phyloP scores from a whole-genome alignment of 2,113 vertebrate species.

The Corythornis vintsioides region DNA sequence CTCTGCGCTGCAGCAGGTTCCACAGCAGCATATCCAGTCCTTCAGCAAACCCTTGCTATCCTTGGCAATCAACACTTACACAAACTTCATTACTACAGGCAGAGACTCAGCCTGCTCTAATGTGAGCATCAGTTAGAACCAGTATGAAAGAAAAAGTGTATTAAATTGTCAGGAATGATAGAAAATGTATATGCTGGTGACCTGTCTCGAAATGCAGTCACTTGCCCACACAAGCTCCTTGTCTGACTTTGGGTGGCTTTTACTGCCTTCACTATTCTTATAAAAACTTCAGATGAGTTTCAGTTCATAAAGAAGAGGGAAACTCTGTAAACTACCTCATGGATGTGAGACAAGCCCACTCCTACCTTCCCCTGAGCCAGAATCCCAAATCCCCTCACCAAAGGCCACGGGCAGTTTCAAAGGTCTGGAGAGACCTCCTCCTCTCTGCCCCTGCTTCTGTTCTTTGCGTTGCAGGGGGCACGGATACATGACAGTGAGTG shows the following conservation, averaged over 20 bases:
- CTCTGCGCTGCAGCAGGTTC: accelerated
- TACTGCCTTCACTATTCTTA: not conserved
- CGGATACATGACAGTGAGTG: accelerated
- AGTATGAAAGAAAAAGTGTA: not conserved
- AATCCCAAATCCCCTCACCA: not conserved
- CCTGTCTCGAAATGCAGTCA: not conserved
- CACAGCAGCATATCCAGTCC: not conserved
- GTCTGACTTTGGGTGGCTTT: slow-evolving; percentile 8
- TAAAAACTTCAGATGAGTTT: not conserved
- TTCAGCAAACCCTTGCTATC: not conserved
- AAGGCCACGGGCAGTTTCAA: not conserved
- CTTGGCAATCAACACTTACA: not conserved
- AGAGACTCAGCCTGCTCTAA: not conserved
- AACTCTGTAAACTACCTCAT: not conserved
- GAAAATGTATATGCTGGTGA: not conserved
- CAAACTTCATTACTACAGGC: not conserved
- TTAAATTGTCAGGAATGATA: not conserved
- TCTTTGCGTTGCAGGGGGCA: not conserved
- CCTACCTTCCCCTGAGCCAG: not conserved
- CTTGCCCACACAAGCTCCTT: not conserved
- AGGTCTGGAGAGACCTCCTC: not conserved
- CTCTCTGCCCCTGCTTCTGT: not conserved
- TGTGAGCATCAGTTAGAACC: not conserved
- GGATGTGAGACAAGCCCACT: not conserved
- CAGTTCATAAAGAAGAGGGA: not conserved